Conservation (phyloP, 2,113 vertebrate species). For the Myiagra hebetior region DNA sequence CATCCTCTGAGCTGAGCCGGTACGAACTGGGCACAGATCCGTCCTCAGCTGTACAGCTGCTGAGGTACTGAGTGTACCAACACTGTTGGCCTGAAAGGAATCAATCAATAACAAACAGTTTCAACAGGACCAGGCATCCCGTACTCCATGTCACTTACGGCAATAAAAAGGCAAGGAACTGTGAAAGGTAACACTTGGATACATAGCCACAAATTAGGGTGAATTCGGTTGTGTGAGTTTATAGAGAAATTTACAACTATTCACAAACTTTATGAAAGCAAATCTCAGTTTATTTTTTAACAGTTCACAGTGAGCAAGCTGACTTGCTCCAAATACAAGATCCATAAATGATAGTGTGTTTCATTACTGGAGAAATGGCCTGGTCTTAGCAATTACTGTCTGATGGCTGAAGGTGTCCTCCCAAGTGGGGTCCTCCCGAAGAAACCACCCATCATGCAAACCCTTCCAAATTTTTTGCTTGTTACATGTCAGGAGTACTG, state of each 20-base stretch:
- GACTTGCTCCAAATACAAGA: not conserved
- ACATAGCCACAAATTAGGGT: not conserved
- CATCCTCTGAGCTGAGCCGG: not conserved
- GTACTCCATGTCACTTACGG: rapidly evolving
- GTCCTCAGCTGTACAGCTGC: not conserved
- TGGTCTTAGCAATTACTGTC: not conserved
- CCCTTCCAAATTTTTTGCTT: not conserved
- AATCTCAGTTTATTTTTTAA: not conserved
- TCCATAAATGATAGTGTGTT: not conserved
- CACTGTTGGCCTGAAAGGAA: not conserved
- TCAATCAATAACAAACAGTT: not conserved
- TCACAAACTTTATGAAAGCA: not conserved
- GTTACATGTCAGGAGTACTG: not conserved
- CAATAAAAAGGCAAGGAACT: not conserved
- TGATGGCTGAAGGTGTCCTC: not conserved
- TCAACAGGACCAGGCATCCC: not conserved
- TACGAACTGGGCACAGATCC: rapidly evolving
- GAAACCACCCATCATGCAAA: not conserved
- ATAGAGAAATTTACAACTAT: not conserved
- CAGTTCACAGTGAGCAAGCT: not conserved
- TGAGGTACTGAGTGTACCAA: not conserved
- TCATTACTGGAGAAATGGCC: not conserved
- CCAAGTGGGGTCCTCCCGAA: not conserved
- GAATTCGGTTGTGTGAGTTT: not conserved
- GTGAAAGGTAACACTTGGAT: not conserved